A percentile compares a stretch with the other conserved stretches of the same genome.
phyloP scores from a whole-genome alignment of 2,888 invertebrate genomes.

The Cataglyphis cursor region DNA sequence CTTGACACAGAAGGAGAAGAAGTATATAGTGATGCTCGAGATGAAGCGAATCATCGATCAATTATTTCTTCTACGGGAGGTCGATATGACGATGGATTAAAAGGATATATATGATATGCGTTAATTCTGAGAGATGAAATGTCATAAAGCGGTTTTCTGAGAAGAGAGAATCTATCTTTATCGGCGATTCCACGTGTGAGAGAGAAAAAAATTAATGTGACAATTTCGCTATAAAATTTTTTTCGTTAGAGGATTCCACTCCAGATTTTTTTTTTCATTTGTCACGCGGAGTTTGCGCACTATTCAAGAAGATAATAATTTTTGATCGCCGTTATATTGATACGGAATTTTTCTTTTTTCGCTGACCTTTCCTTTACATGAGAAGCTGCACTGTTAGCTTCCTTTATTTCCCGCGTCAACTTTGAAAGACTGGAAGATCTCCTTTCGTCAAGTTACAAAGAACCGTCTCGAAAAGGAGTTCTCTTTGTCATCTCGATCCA shows the following conservation, averaged over 20 bases:
- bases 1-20: not conserved
- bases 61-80: not conserved
- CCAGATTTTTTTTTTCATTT: not conserved
- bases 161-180: not conserved
- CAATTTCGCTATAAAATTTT: not conserved
- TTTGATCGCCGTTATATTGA: conserved; percentile 1
- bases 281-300: not conserved
- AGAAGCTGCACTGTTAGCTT: not conserved
- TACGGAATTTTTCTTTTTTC: not conserved
- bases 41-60: not conserved
- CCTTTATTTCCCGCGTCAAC: conserved; percentile 4
- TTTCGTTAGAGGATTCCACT: not conserved
- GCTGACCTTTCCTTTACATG: not conserved
- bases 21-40: conserved; percentile 28
- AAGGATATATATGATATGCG: not conserved
- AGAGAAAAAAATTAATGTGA: not conserved
- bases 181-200: not conserved
- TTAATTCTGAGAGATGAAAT: conserved; percentile 4
- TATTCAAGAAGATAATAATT: not conserved
- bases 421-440: not conserved
- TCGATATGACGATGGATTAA: conserved; percentile 18
- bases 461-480: not conserved
- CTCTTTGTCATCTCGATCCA: conserved; percentile 22
- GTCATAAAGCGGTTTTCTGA: conserved; percentile 2
- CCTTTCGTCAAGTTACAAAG: not conserved